These are phyloP conservation scores for Nemopilema nomurai DNA, from an alignment of 30 jellyfish, hydroid and myxozoan species.

Conservation along the genomic window DNA sequence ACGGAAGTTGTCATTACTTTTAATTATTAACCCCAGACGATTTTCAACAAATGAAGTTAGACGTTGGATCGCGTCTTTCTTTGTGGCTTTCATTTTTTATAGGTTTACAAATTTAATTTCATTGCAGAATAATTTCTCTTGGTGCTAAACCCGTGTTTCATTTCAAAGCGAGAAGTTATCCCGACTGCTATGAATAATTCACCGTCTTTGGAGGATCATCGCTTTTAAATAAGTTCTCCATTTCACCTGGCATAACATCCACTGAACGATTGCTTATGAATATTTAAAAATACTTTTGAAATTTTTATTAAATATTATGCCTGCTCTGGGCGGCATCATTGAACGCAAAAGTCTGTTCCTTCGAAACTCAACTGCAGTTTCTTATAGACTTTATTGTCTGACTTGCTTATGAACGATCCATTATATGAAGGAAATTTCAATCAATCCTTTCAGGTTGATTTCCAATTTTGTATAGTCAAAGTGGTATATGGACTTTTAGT, in stretches of 20 bases:
- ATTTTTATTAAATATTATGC: not conserved
- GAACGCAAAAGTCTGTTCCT: not conserved
- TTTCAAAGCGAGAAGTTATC: slow-evolving; percentile 7
- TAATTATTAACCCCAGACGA: not conserved
- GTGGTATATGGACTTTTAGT: not conserved
- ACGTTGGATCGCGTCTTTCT: not conserved
- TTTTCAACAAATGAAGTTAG: not conserved
- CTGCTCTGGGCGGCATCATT: not conserved
- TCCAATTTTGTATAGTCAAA: not conserved
- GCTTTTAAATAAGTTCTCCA: slow-evolving; percentile 21
- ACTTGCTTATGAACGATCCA: not conserved
- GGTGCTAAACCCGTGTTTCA: slow-evolving; percentile 8
- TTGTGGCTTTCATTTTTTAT: not conserved
- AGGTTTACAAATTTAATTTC: not conserved
- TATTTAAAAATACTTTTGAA: slow-evolving; percentile 10
- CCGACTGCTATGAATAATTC: slow-evolving; percentile 1
- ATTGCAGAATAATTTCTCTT: not conserved
- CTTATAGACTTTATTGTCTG: not conserved
- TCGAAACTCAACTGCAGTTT: not conserved
- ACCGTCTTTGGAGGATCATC: not conserved
- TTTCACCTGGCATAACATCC: slow-evolving; percentile 19
- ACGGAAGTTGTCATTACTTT: not conserved
- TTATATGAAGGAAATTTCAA: not conserved
- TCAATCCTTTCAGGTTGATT: not conserved
- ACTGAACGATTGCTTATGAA: slow-evolving; percentile 1